Evolutionary conservation across 2,113 vertebrate genomes (phyloP).

Genomic region (Festucalex cinctus): DNA sequence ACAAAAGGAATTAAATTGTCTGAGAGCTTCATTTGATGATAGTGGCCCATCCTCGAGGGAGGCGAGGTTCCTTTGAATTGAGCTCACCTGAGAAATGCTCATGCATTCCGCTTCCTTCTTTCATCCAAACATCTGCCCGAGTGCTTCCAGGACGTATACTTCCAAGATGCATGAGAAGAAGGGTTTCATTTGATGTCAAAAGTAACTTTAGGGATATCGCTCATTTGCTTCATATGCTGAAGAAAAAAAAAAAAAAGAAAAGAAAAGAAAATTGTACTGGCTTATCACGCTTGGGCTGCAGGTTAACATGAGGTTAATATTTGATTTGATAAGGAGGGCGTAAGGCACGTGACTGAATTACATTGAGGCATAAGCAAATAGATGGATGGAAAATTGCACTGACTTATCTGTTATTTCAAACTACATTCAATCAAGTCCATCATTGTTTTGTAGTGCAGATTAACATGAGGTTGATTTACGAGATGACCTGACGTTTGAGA

Average conservation of each 20-base stretch:
- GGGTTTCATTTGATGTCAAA: conserved; percentile 33
- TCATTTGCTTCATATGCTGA: conserved; percentile 15
- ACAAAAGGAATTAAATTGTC: conserved; percentile 60
- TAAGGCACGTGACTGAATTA: too few species aligned
- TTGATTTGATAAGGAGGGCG: too few species aligned
- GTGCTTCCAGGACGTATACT: not conserved
- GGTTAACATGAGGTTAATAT: too few species aligned
- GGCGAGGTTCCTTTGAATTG: conserved; percentile 42
- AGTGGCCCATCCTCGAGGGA: conserved; percentile 32
- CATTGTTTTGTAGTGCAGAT: too few species aligned
- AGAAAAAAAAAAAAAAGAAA: not conserved
- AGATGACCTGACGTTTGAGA: too few species aligned
- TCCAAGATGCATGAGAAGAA: conserved; percentile 26
- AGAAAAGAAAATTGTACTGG: too few species aligned
- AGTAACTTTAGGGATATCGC: conserved; percentile 11
- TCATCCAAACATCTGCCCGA: conserved; percentile 50
- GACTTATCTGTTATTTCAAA: too few species aligned
- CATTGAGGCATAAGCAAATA: too few species aligned
- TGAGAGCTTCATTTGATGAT: conserved; percentile 35
- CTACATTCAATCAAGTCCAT: too few species aligned
- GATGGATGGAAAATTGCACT: too few species aligned
- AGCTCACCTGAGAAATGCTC: conserved; percentile 39
- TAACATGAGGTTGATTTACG: too few species aligned
- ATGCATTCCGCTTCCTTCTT: conserved; percentile 33
- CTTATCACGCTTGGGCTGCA: too few species aligned